These are phyloP conservation scores for Acronicta alni DNA, from an alignment of 2,888 invertebrate genomes.

Conservation along the genomic window DNA sequence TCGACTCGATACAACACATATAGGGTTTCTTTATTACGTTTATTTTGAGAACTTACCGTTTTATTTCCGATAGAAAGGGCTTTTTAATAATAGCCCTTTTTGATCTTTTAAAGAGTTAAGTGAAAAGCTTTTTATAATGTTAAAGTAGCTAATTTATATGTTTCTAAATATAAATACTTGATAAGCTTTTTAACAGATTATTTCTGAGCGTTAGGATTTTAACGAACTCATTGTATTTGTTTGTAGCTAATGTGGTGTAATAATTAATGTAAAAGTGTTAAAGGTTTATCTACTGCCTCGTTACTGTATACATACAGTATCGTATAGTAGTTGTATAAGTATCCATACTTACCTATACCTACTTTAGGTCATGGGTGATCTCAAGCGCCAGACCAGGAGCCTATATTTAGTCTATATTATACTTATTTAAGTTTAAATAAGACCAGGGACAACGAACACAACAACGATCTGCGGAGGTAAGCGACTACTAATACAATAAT, in stretches of 20 bases:
- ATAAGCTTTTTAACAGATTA: neutral
- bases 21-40: conserved; percentile 49
- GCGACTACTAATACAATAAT: too few species aligned
- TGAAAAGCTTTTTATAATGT: conserved; percentile 46
- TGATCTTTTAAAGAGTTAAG: conserved; percentile 41
- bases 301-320: too few species aligned
- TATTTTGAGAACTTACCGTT: conserved; percentile 49
- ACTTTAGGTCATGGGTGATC: too few species aligned
- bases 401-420: too few species aligned
- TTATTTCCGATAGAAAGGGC: conserved; percentile 49
- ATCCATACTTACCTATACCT: too few species aligned
- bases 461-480: conserved; percentile 60
- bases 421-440: too few species aligned
- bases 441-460: conserved; percentile 61
- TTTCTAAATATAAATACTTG: conserved; percentile 20
- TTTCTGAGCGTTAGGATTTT: neutral
- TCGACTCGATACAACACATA: conserved; percentile 48
- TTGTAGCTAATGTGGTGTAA: too few species aligned
- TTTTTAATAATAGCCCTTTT: conserved; percentile 50
- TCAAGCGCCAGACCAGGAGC: too few species aligned
- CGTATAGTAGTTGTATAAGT: too few species aligned
- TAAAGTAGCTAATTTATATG: conserved; percentile 43
- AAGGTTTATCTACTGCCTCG: too few species aligned
- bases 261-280: too few species aligned
- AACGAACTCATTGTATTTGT: too few species aligned